Evolutionary conservation across 1,140 invertebrate species (phyloP).

Genomic region (Ips typographus): DNA sequence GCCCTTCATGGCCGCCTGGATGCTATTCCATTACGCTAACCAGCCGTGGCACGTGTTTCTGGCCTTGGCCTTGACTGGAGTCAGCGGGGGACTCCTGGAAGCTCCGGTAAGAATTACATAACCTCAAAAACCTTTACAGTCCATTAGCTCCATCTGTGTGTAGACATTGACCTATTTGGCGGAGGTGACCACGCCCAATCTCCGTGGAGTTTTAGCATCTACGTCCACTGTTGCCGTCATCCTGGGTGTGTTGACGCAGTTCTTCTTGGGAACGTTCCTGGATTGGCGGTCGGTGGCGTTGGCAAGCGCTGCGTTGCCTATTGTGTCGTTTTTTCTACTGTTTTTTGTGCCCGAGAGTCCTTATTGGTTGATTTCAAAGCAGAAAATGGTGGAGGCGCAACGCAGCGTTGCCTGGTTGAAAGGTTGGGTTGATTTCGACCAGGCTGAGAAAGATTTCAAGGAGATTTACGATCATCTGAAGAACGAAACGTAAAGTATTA

Average conservation of each 20-base stretch:
- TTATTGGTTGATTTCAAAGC: slow-evolving; percentile 69
- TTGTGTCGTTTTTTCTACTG: slow-evolving; percentile 64
- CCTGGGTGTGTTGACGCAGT: slow-evolving; percentile 68
- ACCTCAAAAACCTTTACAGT: not conserved
- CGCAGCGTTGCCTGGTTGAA: slow-evolving; percentile 65
- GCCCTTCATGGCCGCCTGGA: slow-evolving; percentile 71
- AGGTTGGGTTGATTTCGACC: slow-evolving; percentile 60
- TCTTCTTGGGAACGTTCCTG: slow-evolving; percentile 67
- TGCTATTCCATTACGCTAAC: slow-evolving; percentile 66
- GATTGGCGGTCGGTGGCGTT: slow-evolving; percentile 70
- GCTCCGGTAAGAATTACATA: slow-evolving; percentile 64
- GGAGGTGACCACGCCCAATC: slow-evolving; percentile 74
- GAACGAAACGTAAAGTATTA: slow-evolving; percentile 9
- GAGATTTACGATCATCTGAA: slow-evolving; percentile 48
- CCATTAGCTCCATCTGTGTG: not conserved
- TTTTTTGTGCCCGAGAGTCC: slow-evolving; percentile 77
- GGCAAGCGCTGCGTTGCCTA: slow-evolving; percentile 66
- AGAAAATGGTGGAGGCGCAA: slow-evolving; percentile 60
- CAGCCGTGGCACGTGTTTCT: slow-evolving; percentile 63
- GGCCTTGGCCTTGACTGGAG: slow-evolving; percentile 66
- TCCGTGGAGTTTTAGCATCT: slow-evolving; percentile 72
- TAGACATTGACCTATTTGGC: slow-evolving; percentile 77
- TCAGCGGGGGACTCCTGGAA: slow-evolving; percentile 73
- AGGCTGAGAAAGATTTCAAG: slow-evolving; percentile 60
- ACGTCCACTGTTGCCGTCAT: slow-evolving; percentile 73